phyloP scores from a whole-genome alignment of 2,113 vertebrate genomes.

The Centropus bengalensis region DNA sequence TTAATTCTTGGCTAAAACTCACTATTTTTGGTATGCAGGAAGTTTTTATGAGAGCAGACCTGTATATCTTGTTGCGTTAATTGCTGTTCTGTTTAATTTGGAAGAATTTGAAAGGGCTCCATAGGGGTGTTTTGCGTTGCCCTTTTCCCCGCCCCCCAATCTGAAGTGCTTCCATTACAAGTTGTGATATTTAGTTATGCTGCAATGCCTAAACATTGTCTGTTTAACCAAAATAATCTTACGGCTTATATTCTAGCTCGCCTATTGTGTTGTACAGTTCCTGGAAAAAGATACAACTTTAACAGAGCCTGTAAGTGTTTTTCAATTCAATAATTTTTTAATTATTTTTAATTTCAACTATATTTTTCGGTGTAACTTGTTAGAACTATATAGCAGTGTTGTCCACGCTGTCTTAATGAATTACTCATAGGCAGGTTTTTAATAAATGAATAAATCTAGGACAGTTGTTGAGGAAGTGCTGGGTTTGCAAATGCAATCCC shows the following conservation, averaged over 20 bases:
- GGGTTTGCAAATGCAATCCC: neutral
- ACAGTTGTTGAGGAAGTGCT: neutral
- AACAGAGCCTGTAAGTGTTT: slow-evolving; percentile 90
- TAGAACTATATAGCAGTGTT: neutral
- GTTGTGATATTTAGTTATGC: neutral
- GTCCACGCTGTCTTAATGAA: neutral
- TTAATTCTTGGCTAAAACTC: neutral
- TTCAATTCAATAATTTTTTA: neutral
- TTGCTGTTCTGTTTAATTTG: slow-evolving; percentile 39
- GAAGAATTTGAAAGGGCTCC: slow-evolving; percentile 6
- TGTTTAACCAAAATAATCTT: slow-evolving; percentile 36
- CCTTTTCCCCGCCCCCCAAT: neutral
- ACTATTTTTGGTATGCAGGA: neutral
- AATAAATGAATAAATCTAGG: neutral
- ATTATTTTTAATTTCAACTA: neutral
- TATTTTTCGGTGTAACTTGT: neutral
- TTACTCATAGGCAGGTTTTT: neutral
- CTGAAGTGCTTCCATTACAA: neutral
- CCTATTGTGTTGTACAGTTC: slow-evolving; percentile 99
- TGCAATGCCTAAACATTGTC: slow-evolving; percentile 6
- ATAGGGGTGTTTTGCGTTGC: neutral
- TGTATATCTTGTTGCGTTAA: slow-evolving; percentile 43
- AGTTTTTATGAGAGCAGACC: neutral
- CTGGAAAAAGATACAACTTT: slow-evolving; percentile 97
- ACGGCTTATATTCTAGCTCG: slow-evolving; percentile 83